These are phyloP conservation scores for Galeopsomyia nigrocyanea DNA, from an alignment of 2,888 invertebrate species.

Conservation along the genomic window DNA sequence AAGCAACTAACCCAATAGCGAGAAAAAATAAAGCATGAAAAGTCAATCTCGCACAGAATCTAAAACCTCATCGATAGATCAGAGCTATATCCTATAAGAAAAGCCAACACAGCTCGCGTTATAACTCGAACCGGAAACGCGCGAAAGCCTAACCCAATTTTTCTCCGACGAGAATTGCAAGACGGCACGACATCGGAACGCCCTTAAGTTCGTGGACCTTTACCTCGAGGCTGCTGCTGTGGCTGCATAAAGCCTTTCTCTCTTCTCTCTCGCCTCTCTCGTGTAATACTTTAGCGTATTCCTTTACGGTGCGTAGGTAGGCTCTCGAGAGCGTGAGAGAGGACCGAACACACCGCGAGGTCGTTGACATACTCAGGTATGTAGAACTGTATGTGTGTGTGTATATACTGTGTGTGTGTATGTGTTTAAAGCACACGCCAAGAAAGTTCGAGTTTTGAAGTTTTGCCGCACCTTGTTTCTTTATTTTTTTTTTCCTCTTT, in stretches of 20 bases:
- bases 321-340: background rate
- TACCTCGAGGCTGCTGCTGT: background rate
- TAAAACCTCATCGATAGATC: too few relatives aligned
- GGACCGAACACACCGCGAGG: background rate
- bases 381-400: background rate
- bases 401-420: too few relatives aligned
- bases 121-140: too few relatives aligned
- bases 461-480: background rate
- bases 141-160: too few relatives aligned
- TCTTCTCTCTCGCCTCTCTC: background rate
- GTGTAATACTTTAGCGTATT: background rate
- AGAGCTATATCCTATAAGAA: too few relatives aligned
- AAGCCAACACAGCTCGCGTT: too few relatives aligned
- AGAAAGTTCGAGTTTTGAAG: constrained; percentile 23
- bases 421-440: too few relatives aligned
- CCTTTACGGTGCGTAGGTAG: constrained; percentile 38
- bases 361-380: constrained; percentile 22
- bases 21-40: too few relatives aligned
- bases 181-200: constrained; percentile 34
- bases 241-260: constrained; percentile 20
- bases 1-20: too few relatives aligned
- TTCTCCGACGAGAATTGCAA: background rate
- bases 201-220: constrained; percentile 44
- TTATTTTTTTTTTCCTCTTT: background rate
- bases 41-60: too few relatives aligned